phyloP scores from a whole-genome alignment of 2,797 vertebrate genomes.

The Sebastolobus altivelis region DNA sequence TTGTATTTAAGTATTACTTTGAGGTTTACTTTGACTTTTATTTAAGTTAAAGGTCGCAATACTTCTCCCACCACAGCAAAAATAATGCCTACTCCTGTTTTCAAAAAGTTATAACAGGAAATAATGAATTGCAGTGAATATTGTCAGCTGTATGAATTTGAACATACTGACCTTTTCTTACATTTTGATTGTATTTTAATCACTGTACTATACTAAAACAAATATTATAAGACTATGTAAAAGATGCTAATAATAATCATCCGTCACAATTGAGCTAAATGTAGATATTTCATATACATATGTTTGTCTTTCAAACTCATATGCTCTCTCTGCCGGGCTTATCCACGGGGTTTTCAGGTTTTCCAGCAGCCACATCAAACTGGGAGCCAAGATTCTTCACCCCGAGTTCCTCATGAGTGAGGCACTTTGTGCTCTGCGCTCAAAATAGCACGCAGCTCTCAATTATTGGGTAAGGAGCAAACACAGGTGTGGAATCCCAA shows the following conservation, averaged over 20 bases:
- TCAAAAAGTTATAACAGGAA: neutral
- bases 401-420: constrained; percentile 80
- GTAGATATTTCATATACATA: constrained; percentile 25
- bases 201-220: neutral
- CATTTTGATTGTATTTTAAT: constrained; percentile 1
- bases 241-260: constrained; percentile 8
- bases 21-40: neutral
- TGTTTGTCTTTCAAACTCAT: constrained; percentile 44
- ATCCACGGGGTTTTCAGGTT: constrained; percentile 63
- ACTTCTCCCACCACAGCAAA: neutral
- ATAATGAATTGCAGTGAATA: neutral
- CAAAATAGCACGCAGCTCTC: constrained; percentile 83
- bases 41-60: neutral
- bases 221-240: neutral
- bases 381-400: constrained; percentile 67
- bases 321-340: constrained; percentile 54
- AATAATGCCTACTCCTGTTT: constrained; percentile 6
- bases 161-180: neutral
- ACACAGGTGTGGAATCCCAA: constrained; percentile 86
- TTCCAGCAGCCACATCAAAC: constrained; percentile 79
- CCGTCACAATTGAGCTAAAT: constrained; percentile 17
- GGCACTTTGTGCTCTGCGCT: constrained; percentile 81
- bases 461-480: constrained; percentile 86
- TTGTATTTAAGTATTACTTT: neutral
- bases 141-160: neutral